A percentile compares a stretch with the other conserved stretches of the same genome.
phyloP scores from a whole-genome alignment of 2,888 invertebrate species.

The Nomada ferruginata region DNA sequence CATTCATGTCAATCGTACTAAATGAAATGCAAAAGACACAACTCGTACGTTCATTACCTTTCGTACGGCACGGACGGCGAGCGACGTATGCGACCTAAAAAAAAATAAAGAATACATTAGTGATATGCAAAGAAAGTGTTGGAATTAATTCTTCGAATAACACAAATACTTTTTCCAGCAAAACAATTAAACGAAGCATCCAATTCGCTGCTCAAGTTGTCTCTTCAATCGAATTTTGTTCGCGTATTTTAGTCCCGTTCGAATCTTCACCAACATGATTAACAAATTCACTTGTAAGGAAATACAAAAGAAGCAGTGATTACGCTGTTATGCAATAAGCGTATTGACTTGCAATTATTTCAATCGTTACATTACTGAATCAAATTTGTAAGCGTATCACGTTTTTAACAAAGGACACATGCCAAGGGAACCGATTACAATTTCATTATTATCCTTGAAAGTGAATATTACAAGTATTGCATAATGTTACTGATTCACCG shows the following conservation, averaged over 20 bases:
- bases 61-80: neutral
- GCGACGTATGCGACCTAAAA: constrained; percentile 11
- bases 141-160: neutral
- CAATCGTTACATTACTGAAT: neutral
- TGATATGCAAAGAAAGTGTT: neutral
- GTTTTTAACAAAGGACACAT: neutral
- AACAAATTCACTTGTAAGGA: neutral
- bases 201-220: neutral
- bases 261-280: neutral
- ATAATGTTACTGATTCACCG: neutral
- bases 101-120: constrained; percentile 14
- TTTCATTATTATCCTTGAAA: constrained; percentile 19
- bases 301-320: constrained; percentile 14
- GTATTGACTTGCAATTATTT: constrained; percentile 35
- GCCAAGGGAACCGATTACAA: neutral
- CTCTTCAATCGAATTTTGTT: neutral
- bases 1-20: constrained; percentile 30
- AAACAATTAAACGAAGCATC: neutral
- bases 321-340: constrained; percentile 45
- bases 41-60: constrained; percentile 1
- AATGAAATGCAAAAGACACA: constrained; percentile 4
- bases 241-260: neutral
- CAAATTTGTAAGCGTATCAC: constrained; percentile 16
- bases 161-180: neutral
- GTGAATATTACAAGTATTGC: neutral